Percentiles rank a stretch among this genome's conserved stretches.
phyloP scores from a whole-genome alignment of 2,113 vertebrate genomes.

The Brachyhypopomus occidentalis region DNA sequence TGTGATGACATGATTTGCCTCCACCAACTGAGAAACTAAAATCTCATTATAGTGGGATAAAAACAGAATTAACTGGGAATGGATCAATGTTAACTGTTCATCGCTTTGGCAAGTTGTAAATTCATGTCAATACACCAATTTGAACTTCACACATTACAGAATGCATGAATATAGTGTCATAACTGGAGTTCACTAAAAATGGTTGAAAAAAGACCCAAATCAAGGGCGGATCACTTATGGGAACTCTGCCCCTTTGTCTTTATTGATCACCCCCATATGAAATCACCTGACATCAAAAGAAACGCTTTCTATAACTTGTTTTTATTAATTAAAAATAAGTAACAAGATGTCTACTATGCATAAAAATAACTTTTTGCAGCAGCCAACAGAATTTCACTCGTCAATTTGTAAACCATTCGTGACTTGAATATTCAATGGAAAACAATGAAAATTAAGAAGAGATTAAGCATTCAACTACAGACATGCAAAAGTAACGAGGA shows the following conservation, averaged over 20 bases:
- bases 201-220: too few species aligned
- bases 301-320: neutral
- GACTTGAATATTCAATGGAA: neutral
- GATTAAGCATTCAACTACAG: neutral
- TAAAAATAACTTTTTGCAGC: slow-evolving; percentile 9
- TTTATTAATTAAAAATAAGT: slow-evolving; percentile 24
- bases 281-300: slow-evolving; percentile 3
- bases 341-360: slow-evolving; percentile 8
- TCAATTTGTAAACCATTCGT: neutral
- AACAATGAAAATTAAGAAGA: neutral
- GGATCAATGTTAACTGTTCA: too few species aligned
- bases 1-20: neutral
- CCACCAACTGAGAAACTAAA: neutral
- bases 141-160: too few species aligned
- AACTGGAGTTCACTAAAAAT: too few species aligned
- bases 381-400: slow-evolving; percentile 1
- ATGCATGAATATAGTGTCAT: too few species aligned
- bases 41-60: neutral
- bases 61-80: too few species aligned
- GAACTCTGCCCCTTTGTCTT: neutral
- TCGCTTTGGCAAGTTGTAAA: too few species aligned
- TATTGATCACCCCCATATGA: neutral
- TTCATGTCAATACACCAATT: too few species aligned
- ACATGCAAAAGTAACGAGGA: too few species aligned
- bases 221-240: too few species aligned